Evolutionary conservation across 23 tunicate genomes (phyloP), one percentile per base, ranked within the genome.

Genomic region (Clavelina lepadiformis): DNA sequence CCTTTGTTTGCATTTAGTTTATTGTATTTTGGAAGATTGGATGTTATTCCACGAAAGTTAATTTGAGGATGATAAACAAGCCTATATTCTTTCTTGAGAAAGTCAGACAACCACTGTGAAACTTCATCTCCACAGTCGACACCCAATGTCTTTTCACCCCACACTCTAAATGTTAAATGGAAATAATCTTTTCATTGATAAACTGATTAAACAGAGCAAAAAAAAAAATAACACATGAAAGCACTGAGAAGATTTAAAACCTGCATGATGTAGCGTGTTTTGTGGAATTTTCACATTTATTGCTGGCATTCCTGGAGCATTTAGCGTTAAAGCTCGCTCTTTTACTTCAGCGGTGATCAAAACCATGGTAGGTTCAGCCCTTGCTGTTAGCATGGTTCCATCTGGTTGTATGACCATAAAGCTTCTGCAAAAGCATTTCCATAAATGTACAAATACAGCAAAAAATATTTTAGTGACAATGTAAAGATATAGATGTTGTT

Each of bases 81-180:
- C 65, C 78, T 32, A 25, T 49, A 80, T 13, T 62, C 65, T 2
- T 29, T 11, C 18, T 52, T 32, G 5, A 80, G 33, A 29, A 35
- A 62, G 13, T 64, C 31, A 26, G 26, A 31, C 15, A 82, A 56
- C 91, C 91, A 82, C 18, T 46, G 33, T 54, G 81, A 65, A 32
- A 67, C 76, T 58, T 74, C 76, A 61, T 82, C 76, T n/a, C 91
- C 91, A 67, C 91, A 82, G 37, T 74, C 81, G 26, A 74, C 27
- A 1, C 91, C 91, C 2, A 51, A 13, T 15, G 77, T 56, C 31
- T 74, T 56, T n/a, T 74, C 53, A 27, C 77, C 77, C 69, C 69
- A 82, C 0, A 82, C 65, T 67, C 56, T 65, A 38, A 4, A 56
- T 1, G 15, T 7, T 33, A 19, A 6, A 63, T 35, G 20, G 21